Percentiles rank a stretch among this genome's conserved stretches.
phyloP scores from a whole-genome alignment of 2,113 vertebrate genomes.

The Rhea pennata region DNA sequence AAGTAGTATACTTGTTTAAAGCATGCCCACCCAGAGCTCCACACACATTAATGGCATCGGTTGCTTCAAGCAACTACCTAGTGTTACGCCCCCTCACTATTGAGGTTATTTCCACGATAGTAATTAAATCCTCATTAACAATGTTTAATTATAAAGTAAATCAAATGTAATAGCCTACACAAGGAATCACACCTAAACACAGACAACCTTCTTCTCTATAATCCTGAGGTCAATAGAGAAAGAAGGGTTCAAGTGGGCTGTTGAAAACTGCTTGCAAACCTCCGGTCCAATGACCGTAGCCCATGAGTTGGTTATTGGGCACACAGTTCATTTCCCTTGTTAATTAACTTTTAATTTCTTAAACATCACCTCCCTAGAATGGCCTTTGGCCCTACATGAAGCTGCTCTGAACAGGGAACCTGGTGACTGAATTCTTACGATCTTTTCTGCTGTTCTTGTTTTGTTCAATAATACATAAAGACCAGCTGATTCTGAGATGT shows the following conservation, averaged over 20 bases:
- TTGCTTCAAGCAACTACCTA: neutral
- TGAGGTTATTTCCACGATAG: constrained; percentile 10
- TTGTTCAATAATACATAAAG: neutral
- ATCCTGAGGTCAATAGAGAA: neutral
- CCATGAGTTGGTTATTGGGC: neutral
- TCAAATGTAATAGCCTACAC: neutral
- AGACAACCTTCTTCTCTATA: neutral
- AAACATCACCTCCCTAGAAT: neutral
- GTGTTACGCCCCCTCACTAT: rapidly evolving
- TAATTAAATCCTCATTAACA: constrained; percentile 17
- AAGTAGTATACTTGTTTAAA: neutral
- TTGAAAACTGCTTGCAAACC: neutral
- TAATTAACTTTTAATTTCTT: neutral
- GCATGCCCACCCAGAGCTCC: neutral
- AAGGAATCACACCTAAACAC: neutral
- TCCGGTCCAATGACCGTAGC: neutral
- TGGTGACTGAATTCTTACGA: neutral
- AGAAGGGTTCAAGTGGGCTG: neutral
- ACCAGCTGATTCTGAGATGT: neutral
- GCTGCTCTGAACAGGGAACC: neutral
- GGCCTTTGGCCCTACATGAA: neutral
- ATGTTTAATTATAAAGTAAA: constrained; percentile 8
- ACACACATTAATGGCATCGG: neutral
- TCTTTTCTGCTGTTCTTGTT: neutral
- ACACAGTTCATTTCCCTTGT: neutral